Conservation (phyloP, 1,140 invertebrate genomes). For the Drosophila novamexicana region DNA sequence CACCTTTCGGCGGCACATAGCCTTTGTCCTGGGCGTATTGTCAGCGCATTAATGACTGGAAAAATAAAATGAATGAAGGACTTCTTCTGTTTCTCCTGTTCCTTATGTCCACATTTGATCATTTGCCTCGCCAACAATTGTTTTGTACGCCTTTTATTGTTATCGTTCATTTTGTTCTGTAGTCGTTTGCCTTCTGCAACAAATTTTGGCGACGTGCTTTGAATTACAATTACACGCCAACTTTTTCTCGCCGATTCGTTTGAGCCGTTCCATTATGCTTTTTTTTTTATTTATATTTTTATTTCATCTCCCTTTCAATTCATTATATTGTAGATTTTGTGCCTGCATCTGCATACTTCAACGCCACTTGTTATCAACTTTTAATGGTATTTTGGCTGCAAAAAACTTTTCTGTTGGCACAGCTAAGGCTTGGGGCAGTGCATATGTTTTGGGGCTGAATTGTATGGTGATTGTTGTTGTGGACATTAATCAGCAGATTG, state of each 20-base stretch:
- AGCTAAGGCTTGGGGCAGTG: constrained; percentile 26
- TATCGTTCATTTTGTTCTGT: constrained; percentile 63
- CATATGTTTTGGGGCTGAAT: constrained; percentile 54
- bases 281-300: constrained; percentile 19
- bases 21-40: constrained; percentile 28
- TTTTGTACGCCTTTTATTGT: constrained; percentile 76
- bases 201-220: constrained; percentile 76
- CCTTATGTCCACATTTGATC: constrained; percentile 38
- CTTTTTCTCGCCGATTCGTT: constrained; percentile 47
- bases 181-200: constrained; percentile 73
- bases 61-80: constrained; percentile 1
- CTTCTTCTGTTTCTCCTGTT: constrained; percentile 21
- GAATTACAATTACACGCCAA: constrained; percentile 72
- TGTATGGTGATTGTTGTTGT: constrained; percentile 70
- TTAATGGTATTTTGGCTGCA: constrained; percentile 63
- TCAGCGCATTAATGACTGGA: constrained; percentile 69
- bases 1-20: constrained; percentile 53
- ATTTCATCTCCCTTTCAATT: constrained; percentile 11
- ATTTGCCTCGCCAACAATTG: constrained; percentile 67
- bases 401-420: constrained; percentile 43
- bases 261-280: constrained; percentile 39
- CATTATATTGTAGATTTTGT: constrained; percentile 28
- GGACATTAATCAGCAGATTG: constrained; percentile 63
- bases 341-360: constrained; percentile 63
- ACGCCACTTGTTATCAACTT: constrained; percentile 72